phyloP scores from a whole-genome alignment of 2,888 invertebrate species.

The Eristalis pertinax region DNA sequence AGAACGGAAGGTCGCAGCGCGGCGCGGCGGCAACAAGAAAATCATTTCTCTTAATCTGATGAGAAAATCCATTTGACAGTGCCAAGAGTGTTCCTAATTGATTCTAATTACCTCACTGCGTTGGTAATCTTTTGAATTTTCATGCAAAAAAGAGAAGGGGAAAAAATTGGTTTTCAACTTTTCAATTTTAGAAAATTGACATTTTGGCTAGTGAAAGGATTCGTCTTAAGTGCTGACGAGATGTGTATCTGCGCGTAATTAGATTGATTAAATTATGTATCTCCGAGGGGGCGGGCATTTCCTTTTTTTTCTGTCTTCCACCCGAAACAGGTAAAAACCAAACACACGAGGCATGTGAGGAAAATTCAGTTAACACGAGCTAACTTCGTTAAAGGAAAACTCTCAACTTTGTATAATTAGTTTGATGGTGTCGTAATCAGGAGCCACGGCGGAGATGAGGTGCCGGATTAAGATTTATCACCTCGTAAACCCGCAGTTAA shows the following conservation, averaged over 20 bases:
- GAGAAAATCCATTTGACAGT: conserved; percentile 30
- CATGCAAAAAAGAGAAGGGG: background rate
- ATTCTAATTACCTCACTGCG: conserved; percentile 50
- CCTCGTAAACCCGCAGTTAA: conserved; percentile 38
- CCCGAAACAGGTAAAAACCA: background rate
- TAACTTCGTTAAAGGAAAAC: conserved; percentile 60
- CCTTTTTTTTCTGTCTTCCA: background rate
- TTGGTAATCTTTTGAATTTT: conserved; percentile 19
- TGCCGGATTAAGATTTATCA: conserved; percentile 32
- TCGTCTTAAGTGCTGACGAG: conserved; percentile 10
- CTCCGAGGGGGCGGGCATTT: background rate
- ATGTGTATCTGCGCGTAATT: conserved; percentile 21
- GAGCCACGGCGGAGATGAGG: background rate
- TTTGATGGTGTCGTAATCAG: conserved; percentile 21
- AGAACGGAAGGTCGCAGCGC: too few relatives aligned
- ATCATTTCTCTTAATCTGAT: conserved; percentile 48
- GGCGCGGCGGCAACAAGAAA: background rate
- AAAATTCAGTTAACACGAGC: conserved; percentile 33
- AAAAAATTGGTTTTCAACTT: conserved; percentile 6
- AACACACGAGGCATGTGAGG: background rate
- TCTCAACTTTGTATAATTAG: conserved; percentile 38
- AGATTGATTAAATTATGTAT: conserved; percentile 40
- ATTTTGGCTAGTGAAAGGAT: conserved; percentile 25
- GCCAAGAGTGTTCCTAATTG: conserved; percentile 63
- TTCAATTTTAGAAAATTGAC: conserved; percentile 37